Conservation (phyloP, 2,888 invertebrate genomes). For the Adelphocoris suturalis region DNA sequence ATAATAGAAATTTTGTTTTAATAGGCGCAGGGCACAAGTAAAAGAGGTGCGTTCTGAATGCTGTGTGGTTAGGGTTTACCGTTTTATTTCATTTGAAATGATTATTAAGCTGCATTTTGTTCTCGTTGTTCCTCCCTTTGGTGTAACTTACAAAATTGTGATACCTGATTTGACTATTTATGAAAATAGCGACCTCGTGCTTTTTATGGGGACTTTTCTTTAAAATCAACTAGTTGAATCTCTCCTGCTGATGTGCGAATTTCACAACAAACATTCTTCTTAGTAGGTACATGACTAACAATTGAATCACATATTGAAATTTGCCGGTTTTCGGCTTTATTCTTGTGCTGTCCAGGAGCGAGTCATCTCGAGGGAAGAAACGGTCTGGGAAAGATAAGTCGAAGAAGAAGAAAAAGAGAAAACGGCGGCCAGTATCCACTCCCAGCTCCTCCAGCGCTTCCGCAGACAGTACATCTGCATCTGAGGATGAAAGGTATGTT, state of each 20-base stretch:
- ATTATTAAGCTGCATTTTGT: slow-evolving; percentile 1
- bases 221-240: neutral
- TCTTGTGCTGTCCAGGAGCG: slow-evolving; percentile 71
- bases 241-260: neutral
- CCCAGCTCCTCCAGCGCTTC: slow-evolving; percentile 70
- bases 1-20: neutral
- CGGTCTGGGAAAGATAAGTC: slow-evolving; percentile 75
- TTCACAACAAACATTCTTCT: neutral
- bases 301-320: neutral
- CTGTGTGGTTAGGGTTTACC: slow-evolving; percentile 46
- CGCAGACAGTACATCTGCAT: slow-evolving; percentile 60
- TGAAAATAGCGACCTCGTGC: neutral
- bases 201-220: neutral
- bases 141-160: slow-evolving; percentile 29
- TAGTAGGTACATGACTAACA: neutral
- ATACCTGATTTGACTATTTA: neutral
- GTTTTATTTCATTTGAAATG: neutral
- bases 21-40: neutral
- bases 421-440: slow-evolving; percentile 66
- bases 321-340: slow-evolving; percentile 37
- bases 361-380: slow-evolving; percentile 74
- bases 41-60: slow-evolving; percentile 54
- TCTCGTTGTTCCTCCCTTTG: neutral
- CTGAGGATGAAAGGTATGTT: slow-evolving; percentile 67
- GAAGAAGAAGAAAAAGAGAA: slow-evolving; percentile 75